These are phyloP conservation scores for Tympanuchus pallidicinctus DNA, from an alignment of 2,113 vertebrate genomes.

Conservation along the genomic window DNA sequence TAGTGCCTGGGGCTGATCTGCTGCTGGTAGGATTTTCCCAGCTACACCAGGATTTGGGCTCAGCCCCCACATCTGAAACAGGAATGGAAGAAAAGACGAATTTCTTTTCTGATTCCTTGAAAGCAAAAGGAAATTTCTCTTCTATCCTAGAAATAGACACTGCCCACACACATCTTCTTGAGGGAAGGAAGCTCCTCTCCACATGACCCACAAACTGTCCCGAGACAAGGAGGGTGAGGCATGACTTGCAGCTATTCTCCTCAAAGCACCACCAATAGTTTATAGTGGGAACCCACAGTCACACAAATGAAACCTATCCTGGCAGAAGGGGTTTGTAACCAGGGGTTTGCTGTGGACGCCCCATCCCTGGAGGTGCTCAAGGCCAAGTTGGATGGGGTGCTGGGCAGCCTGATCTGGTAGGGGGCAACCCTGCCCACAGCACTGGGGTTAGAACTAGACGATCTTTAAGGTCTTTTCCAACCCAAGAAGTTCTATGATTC, in stretches of 20 bases:
- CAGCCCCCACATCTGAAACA: background rate
- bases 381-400: background rate
- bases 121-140: background rate
- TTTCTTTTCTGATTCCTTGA: background rate
- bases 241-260: background rate
- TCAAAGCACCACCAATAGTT: background rate
- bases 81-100: accelerated
- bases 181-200: background rate
- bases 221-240: background rate
- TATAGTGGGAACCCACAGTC: background rate
- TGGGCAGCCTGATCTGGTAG: background rate
- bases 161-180: accelerated
- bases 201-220: background rate
- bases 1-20: background rate
- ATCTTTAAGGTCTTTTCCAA: background rate
- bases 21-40: background rate
- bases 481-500: background rate
- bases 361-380: background rate
- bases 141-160: background rate
- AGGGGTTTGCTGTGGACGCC: background rate
- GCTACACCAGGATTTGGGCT: background rate
- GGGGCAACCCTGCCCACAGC: background rate
- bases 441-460: background rate
- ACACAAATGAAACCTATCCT: background rate
- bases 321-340: background rate